phyloP scores from a whole-genome alignment of 2,888 invertebrate genomes.

The Tenthredo amoena region DNA sequence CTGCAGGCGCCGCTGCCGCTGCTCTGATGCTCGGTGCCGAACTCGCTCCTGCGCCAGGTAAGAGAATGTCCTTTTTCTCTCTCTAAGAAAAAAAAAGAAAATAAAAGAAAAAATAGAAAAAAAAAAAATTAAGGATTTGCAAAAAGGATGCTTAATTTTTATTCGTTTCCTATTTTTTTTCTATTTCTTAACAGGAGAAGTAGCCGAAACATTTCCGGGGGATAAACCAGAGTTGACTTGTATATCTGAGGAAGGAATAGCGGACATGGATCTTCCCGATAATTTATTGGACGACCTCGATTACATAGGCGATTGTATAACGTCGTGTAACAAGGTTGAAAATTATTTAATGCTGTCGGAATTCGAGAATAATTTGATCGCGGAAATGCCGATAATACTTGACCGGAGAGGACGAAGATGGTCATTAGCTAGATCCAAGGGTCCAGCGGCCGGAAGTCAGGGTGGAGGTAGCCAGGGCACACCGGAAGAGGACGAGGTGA shows the following conservation, averaged over 20 bases:
- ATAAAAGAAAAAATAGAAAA: neutral
- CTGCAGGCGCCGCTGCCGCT: conserved; percentile 80
- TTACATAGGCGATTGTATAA: conserved; percentile 90
- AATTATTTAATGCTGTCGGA: conserved; percentile 93
- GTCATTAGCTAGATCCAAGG: conserved; percentile 83
- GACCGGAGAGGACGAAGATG: conserved; percentile 87
- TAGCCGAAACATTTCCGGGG: conserved; percentile 66
- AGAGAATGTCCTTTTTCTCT: neutral
- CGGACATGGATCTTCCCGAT: conserved; percentile 90
- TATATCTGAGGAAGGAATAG: conserved; percentile 91
- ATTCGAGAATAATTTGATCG: conserved; percentile 91
- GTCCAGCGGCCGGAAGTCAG: conserved; percentile 65
- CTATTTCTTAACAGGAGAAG: conserved; percentile 60
- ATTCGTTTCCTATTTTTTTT: neutral
- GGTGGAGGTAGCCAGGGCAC: conserved; percentile 74
- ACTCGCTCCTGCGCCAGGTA: conserved; percentile 73
- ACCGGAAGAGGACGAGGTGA: conserved; percentile 65
- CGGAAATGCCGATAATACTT: conserved; percentile 87
- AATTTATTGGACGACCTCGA: conserved; percentile 89
- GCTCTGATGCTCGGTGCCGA: conserved; percentile 82
- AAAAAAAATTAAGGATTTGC: neutral
- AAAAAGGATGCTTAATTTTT: neutral
- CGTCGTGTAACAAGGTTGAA: conserved; percentile 92
- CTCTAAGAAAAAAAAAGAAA: neutral
- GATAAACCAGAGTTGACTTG: conserved; percentile 89